Conservation (phyloP, 2,888 invertebrate genomes). For the Onchidella celtica region DNA sequence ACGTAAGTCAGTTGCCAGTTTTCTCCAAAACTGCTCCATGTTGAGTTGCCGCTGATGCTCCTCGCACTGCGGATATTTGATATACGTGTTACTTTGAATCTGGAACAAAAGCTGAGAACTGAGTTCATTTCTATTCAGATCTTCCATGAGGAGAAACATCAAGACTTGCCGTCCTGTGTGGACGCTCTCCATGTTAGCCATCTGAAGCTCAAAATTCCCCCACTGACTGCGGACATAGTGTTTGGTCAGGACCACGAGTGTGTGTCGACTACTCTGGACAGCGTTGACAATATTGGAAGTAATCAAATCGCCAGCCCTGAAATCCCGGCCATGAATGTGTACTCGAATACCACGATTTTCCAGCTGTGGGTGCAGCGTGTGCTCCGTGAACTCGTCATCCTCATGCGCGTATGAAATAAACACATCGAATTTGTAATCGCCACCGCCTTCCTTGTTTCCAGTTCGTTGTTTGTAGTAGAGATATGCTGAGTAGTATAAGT, state of each 20-base stretch:
- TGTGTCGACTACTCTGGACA: constrained; percentile 36
- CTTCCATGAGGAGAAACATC: constrained; percentile 43
- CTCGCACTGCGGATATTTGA: background rate
- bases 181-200: constrained; percentile 42
- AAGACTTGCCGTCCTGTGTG: constrained; percentile 39
- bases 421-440: constrained; percentile 20
- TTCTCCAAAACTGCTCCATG: constrained; percentile 21
- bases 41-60: background rate
- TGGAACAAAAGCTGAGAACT: constrained; percentile 26
- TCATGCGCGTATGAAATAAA: constrained; percentile 30
- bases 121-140: constrained; percentile 13
- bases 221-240: constrained; percentile 29
- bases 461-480: background rate
- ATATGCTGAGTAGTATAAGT: constrained; percentile 35
- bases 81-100: constrained; percentile 28
- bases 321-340: constrained; percentile 38
- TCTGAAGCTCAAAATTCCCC: constrained; percentile 46
- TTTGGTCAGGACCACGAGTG: constrained; percentile 38
- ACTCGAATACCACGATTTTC: constrained; percentile 17
- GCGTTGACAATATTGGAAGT: constrained; percentile 25
- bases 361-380: background rate
- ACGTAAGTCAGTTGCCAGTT: constrained; percentile 14
- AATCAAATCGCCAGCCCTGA: constrained; percentile 18
- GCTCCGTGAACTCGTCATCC: constrained; percentile 21
- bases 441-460: background rate